phyloP scores from a whole-genome alignment of 1,140 invertebrate genomes.

The Ceratina australensis region DNA sequence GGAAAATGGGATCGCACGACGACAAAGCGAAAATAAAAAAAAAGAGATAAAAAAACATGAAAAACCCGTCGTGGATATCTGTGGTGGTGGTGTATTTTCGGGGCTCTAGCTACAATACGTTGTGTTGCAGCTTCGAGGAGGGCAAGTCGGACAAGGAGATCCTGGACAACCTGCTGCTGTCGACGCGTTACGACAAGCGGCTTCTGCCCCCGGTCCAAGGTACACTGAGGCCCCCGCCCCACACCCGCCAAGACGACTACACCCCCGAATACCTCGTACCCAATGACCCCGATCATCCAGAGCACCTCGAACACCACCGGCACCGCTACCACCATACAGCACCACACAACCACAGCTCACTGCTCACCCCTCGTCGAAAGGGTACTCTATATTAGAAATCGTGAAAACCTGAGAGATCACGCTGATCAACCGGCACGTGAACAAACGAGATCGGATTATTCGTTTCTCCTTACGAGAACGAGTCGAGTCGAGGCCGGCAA shows the following conservation, averaged over 20 bases:
- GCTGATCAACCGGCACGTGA: constrained; percentile 28
- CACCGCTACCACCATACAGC: constrained; percentile 75
- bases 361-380: constrained; percentile 76
- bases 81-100: constrained; percentile 13
- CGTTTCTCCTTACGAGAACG: too few species aligned
- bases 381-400: constrained; percentile 67
- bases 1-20: background rate
- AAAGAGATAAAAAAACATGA: background rate
- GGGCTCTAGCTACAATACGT: constrained; percentile 51
- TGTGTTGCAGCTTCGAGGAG: constrained; percentile 88
- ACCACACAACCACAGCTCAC: constrained; percentile 79
- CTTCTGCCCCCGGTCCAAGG: constrained; percentile 91
- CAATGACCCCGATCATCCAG: constrained; percentile 75
- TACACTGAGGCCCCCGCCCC: constrained; percentile 80
- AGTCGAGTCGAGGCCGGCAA: too few species aligned
- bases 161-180: constrained; percentile 89
- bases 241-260: constrained; percentile 76
- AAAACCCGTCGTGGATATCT: constrained; percentile 4
- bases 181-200: constrained; percentile 92
- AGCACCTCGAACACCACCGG: constrained; percentile 76
- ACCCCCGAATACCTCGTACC: constrained; percentile 70
- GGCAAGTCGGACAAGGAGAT: constrained; percentile 94
- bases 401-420: constrained; percentile 4
- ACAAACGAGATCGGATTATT: background rate
- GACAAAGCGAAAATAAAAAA: constrained; percentile 2